phyloP scores from a whole-genome alignment of 2,113 vertebrate species.

The Amphiprion percula region DNA sequence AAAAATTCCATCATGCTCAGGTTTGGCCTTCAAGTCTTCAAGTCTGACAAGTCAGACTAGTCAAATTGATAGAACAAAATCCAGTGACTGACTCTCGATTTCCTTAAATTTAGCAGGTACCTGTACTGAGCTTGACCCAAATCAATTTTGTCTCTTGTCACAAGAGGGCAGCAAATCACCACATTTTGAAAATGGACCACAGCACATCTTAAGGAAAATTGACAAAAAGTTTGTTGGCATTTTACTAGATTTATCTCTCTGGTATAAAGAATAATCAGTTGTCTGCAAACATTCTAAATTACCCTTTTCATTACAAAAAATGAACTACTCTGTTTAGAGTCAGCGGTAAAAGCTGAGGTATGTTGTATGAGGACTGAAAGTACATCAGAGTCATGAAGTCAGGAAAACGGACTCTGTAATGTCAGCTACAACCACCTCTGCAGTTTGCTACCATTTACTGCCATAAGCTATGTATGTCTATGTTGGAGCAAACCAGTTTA shows the following conservation, averaged over 20 bases:
- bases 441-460: no score
- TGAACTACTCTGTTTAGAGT: no score
- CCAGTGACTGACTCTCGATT: background rate
- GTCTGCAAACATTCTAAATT: background rate
- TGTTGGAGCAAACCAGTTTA: no score
- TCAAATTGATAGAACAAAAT: no score
- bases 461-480: no score
- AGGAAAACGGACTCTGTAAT: background rate
- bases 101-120: constrained; percentile 7
- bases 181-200: background rate
- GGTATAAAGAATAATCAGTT: background rate
- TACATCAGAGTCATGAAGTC: background rate
- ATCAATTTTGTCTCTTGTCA: constrained; percentile 27
- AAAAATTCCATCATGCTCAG: background rate
- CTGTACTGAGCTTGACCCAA: background rate
- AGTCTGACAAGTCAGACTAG: background rate
- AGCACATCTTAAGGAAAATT: no score
- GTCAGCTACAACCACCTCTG: no score
- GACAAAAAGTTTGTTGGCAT: no score
- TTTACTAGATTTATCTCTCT: background rate
- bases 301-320: background rate
- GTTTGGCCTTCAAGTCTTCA: background rate
- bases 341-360: no score
- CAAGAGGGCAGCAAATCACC: constrained; percentile 66
- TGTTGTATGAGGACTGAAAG: no score